These are phyloP conservation scores for Epinephelus malabaricus DNA, from an alignment of 2,797 vertebrate species.

Conservation along the genomic window DNA sequence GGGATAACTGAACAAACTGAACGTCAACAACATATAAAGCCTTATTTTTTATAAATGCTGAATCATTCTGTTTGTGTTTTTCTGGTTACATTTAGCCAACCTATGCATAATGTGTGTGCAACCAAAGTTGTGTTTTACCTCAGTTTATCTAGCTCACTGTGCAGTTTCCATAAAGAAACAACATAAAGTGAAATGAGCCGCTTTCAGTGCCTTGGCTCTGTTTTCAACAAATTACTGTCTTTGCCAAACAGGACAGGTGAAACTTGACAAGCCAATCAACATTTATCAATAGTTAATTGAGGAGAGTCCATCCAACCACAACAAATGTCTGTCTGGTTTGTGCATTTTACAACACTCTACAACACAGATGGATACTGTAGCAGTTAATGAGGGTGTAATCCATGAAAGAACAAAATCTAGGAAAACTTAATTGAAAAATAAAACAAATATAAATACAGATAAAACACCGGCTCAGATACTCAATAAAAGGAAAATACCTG, in stretches of 20 bases:
- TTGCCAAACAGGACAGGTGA: slow-evolving; percentile 21
- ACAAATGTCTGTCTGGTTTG: slow-evolving; percentile 17
- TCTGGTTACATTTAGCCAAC: neutral
- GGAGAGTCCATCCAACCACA: slow-evolving; percentile 1
- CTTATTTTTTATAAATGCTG: neutral
- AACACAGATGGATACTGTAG: slow-evolving; percentile 17
- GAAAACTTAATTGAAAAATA: neutral
- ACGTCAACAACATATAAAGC: neutral
- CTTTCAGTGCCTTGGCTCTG: neutral
- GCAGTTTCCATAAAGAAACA: neutral
- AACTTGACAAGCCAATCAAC: slow-evolving; percentile 20
- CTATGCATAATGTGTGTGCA: too few species aligned
- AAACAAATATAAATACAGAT: neutral
- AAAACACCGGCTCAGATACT: neutral
- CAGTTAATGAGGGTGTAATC: slow-evolving; percentile 11
- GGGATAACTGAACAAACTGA: neutral
- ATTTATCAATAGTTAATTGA: slow-evolving; percentile 25
- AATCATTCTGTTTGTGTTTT: neutral
- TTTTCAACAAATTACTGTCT: neutral
- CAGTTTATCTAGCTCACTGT: neutral
- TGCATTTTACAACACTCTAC: slow-evolving; percentile 8
- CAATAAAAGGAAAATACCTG: neutral
- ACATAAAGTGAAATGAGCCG: slow-evolving; percentile 26
- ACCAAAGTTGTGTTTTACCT: neutral
- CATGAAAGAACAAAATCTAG: neutral